These are phyloP conservation scores for Odontamblyopus rebecca DNA, from an alignment of 2,797 vertebrate species.

Conservation along the genomic window DNA sequence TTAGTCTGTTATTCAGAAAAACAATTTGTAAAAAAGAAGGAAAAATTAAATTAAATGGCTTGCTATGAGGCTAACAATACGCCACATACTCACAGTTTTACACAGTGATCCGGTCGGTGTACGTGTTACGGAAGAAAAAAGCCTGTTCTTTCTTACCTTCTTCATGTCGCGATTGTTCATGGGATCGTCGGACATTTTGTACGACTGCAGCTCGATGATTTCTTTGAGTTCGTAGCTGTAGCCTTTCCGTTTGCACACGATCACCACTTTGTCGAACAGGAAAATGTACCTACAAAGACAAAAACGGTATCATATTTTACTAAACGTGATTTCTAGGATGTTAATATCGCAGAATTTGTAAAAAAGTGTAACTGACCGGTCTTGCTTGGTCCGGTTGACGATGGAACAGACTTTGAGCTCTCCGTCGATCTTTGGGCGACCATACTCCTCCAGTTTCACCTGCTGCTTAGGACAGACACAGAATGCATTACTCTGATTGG, in stretches of 20 bases:
- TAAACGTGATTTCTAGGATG: background rate
- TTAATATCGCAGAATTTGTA: background rate
- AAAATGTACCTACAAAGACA: conserved; percentile 88
- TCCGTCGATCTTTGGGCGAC: conserved; percentile 95
- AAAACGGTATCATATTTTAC: too few relatives aligned
- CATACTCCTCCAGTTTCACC: conserved; percentile 93
- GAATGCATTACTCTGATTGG: conserved; percentile 14
- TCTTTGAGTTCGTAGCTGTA: conserved; percentile 97
- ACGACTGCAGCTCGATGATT: conserved; percentile 91
- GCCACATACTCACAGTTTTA: conserved; percentile 2
- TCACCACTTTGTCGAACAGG: conserved; percentile 98
- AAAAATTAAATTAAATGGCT: background rate
- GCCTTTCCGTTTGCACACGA: conserved; percentile 95
- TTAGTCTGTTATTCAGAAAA: too few relatives aligned
- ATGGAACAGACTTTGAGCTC: conserved; percentile 96
- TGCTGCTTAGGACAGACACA: conserved; percentile 79
- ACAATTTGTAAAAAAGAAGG: too few relatives aligned
- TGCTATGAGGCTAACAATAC: background rate
- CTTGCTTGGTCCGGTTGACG: conserved; percentile 94
- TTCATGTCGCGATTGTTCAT: conserved; percentile 97
- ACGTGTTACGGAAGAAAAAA: background rate
- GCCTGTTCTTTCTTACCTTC: conserved; percentile 80
- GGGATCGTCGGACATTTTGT: conserved; percentile 98
- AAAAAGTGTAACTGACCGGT: conserved; percentile 80
- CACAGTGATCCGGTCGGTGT: background rate